Conservation (phyloP, 30 jellyfish, hydroid and myxozoan species). For the Rhopilema esculentum region DNA sequence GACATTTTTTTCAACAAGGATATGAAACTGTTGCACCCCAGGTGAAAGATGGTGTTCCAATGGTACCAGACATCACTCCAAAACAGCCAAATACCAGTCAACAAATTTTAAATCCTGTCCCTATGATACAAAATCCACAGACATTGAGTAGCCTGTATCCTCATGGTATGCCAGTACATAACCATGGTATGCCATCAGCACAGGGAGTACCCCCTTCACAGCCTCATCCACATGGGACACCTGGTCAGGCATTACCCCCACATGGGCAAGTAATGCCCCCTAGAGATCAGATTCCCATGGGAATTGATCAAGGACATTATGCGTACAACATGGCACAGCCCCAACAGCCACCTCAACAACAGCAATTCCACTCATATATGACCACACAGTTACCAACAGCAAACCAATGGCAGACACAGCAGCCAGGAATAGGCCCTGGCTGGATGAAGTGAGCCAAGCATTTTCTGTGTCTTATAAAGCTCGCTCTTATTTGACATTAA, state of each 20-base stretch:
- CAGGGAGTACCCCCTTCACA: constrained; percentile 40
- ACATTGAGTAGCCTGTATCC: constrained; percentile 29
- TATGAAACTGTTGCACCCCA: constrained; percentile 28
- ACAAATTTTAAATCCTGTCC: constrained; percentile 13
- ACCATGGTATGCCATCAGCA: constrained; percentile 24
- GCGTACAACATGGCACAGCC: constrained; percentile 55
- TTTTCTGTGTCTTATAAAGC: background rate
- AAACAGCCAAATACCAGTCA: constrained; percentile 27
- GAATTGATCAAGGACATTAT: constrained; percentile 50
- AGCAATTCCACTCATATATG: constrained; percentile 39
- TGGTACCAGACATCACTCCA: constrained; percentile 12
- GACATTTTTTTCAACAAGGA: constrained; percentile 45
- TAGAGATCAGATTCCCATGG: constrained; percentile 43
- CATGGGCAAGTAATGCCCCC: constrained; percentile 64
- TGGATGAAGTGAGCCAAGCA: constrained; percentile 47
- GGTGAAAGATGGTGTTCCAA: constrained; percentile 28
- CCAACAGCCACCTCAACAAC: constrained; percentile 44
- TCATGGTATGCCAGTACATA: constrained; percentile 38
- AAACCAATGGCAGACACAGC: constrained; percentile 67
- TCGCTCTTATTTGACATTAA: too few species aligned
- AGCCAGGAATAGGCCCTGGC: constrained; percentile 57
- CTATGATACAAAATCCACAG: constrained; percentile 45
- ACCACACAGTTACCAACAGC: constrained; percentile 61
- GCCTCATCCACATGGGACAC: constrained; percentile 26
- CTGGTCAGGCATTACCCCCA: constrained; percentile 46